Percentiles rank a stretch among this genome's conserved stretches.
Evolutionary conservation across 2,797 vertebrate species (phyloP).

Genomic region (Pipistrellus nathusii): DNA sequence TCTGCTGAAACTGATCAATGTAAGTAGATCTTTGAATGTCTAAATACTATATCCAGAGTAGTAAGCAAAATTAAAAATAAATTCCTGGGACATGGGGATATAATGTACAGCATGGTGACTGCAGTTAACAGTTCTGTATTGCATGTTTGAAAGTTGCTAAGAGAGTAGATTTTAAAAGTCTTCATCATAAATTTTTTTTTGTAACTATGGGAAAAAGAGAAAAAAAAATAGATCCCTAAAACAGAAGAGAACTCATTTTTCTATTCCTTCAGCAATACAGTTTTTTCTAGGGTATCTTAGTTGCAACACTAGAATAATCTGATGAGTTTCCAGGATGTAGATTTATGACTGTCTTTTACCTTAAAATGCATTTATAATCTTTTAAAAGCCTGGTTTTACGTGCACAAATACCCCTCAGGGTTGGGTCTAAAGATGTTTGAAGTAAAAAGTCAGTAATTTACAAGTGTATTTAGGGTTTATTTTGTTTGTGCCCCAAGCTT

Average conservation of each 20-base stretch:
- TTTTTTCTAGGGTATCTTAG: background rate
- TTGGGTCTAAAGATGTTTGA: background rate
- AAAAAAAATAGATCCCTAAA: background rate
- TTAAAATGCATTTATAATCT: background rate
- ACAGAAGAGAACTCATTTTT: background rate
- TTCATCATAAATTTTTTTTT: background rate
- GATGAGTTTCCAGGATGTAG: background rate
- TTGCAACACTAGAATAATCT: background rate
- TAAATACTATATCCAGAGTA: background rate
- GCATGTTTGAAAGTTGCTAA: background rate
- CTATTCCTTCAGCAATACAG: background rate
- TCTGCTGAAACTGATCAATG: background rate
- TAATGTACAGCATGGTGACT: too few relatives aligned
- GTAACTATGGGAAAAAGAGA: background rate
- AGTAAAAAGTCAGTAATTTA: background rate
- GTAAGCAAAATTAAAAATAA: background rate
- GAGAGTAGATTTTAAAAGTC: background rate
- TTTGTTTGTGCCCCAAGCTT: background rate
- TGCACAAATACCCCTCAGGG: background rate
- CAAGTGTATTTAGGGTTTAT: background rate
- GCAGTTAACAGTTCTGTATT: background rate
- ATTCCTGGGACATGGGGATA: too few relatives aligned
- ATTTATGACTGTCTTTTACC: background rate
- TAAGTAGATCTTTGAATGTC: background rate
- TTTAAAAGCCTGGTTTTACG: background rate